Conservation (phyloP, 2,113 vertebrate species). For the Phalacrocorax brasilianus region DNA sequence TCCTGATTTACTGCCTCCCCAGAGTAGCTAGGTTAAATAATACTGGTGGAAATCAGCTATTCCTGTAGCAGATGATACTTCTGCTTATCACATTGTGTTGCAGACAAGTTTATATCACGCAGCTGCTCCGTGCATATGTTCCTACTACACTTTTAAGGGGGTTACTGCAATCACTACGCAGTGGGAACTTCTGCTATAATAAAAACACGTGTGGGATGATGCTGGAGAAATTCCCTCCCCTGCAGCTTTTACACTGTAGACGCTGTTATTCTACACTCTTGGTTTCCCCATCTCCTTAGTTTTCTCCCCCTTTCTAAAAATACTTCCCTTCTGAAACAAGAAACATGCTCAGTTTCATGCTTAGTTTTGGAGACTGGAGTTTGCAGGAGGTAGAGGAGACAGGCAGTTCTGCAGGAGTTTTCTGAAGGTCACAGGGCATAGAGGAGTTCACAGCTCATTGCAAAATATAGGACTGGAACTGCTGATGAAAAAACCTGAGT, state of each 20-base stretch:
- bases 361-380: not conserved
- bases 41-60: conserved; percentile 11
- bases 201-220: conserved; percentile 54
- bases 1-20: conserved; percentile 9
- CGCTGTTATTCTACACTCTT: not conserved
- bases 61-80: conserved; percentile 52
- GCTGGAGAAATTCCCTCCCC: conserved; percentile 57
- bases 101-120: conserved; percentile 41
- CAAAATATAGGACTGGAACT: not conserved
- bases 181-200: conserved; percentile 48
- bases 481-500: not conserved
- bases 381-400: not conserved
- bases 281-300: not conserved
- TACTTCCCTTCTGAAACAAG: not conserved
- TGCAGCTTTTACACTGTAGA: conserved; percentile 29
- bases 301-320: conserved; percentile 19
- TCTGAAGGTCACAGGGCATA: not conserved
- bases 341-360: not conserved
- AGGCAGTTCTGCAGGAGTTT: not conserved
- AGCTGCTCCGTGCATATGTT: conserved; percentile 53
- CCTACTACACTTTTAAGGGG: conserved; percentile 37
- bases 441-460: not conserved
- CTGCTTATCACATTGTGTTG: conserved; percentile 32
- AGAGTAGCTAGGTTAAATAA: conserved; percentile 48
- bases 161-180: conserved; percentile 6